Percentiles rank a stretch among this genome's conserved stretches.
These are phyloP conservation scores for Rhegmatorhina hoffmannsi DNA, from an alignment of 2,113 vertebrate species.

Conservation along the genomic window DNA sequence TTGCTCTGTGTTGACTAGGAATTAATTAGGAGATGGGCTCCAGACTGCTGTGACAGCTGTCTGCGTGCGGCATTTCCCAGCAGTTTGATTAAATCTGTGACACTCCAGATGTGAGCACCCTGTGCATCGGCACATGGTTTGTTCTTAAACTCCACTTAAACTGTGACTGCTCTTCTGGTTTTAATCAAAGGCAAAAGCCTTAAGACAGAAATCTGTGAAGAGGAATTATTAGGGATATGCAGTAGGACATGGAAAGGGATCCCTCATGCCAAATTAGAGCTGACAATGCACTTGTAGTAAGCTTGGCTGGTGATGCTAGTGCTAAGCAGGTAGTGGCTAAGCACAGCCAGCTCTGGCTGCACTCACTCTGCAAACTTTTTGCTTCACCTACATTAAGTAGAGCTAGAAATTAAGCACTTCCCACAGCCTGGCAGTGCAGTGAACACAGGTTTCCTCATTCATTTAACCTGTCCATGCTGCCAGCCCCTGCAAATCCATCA, in stretches of 20 bases:
- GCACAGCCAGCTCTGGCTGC: not conserved
- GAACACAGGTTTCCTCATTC: not conserved
- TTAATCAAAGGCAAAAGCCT: conserved; percentile 71
- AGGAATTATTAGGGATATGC: conserved; percentile 57
- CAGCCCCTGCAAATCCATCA: not conserved
- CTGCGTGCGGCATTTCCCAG: conserved; percentile 55
- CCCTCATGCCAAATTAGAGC: not conserved
- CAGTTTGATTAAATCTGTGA: conserved; percentile 68
- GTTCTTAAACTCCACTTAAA: conserved; percentile 66
- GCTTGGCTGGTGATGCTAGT: not conserved
- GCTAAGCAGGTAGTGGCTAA: not conserved
- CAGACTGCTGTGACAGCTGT: conserved; percentile 66
- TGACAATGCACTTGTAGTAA: not conserved
- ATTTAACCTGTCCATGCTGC: fast-evolving
- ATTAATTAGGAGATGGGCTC: conserved; percentile 58
- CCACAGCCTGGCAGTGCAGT: fast-evolving
- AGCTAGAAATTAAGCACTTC: not conserved
- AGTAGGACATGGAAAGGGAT: not conserved
- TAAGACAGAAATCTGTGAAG: conserved; percentile 64
- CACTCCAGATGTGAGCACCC: conserved; percentile 66
- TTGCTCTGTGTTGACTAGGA: not conserved
- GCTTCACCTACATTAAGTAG: fast-evolving
- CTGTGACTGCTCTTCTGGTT: conserved; percentile 71
- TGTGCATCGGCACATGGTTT: not conserved
- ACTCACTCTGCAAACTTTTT: not conserved